Evolutionary conservation across 2,113 vertebrate genomes (phyloP).

Genomic region (Kryptolebias marmoratus): DNA sequence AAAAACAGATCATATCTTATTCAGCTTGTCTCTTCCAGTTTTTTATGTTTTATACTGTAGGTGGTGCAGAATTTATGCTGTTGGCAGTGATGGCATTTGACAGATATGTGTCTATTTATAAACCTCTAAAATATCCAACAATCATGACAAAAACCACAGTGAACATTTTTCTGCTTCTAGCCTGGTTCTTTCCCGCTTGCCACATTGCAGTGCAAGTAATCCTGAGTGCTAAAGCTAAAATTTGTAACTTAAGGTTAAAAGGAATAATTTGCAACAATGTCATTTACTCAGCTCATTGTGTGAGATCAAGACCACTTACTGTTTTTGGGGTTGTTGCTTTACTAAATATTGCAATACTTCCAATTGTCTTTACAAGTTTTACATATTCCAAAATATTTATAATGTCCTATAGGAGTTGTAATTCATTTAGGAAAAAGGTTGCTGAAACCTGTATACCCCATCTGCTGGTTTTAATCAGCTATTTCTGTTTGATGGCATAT

Average conservation of each 20-base stretch:
- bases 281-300: neutral
- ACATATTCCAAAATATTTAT: constrained; percentile 9
- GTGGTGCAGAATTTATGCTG: constrained; percentile 6
- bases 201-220: neutral
- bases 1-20: constrained; percentile 33
- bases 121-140: constrained; percentile 1
- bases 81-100: constrained; percentile 15
- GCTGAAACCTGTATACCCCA: neutral
- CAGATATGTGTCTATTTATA: constrained; percentile 10
- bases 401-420: neutral
- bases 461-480: too few relatives aligned
- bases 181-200: constrained; percentile 4
- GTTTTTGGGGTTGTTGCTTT: neutral
- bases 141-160: neutral
- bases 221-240: neutral
- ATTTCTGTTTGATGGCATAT: too few relatives aligned
- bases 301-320: neutral
- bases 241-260: neutral
- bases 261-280: constrained; percentile 19
- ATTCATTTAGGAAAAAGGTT: constrained; percentile 3
- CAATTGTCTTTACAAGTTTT: neutral
- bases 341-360: neutral
- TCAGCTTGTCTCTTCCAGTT: constrained; percentile 27
- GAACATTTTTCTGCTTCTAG: neutral
- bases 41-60: neutral